Base-by-base conservation (phyloP, 2,888 invertebrate species). In the Chrysina gloriosa region DNA sequence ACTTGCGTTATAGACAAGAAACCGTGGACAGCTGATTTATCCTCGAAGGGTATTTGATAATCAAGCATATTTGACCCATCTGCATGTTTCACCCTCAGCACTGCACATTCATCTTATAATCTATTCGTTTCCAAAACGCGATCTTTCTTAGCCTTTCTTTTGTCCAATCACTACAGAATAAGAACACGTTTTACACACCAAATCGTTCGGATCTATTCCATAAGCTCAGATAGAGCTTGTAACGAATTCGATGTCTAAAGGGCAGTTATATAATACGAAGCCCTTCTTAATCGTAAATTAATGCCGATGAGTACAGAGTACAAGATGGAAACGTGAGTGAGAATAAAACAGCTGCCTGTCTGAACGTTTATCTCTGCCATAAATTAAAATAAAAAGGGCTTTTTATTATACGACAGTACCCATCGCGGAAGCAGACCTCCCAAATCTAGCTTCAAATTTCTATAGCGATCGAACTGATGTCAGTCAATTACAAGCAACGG, bases 11-110 rank as follows among this genome's bases (percentile, higher is more conserved):
- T 21, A 50, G 64, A 52, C 63, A 68, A 68, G 63, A 63, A 68
- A 63, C 68, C 68, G 68, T 68, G 68, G 68, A 68, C 68, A 68
- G 68, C 68, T 68, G 68, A 68, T 54, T 63, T 63, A 63, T 54
- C 34, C 68, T 31, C 23, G 47, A 23, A 19, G 25, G 31, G 50
- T 48, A 29, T 31, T 16, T 19, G 11, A 16, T 16, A 48, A 21
- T n/a, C n/a, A 11, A 14, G 27, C 42, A 16, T 61, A 61, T 61
- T 61, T 64, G 36, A 9, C 64, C 29, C 64, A 64, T 64, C 64
- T 64, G 39, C 52, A 36, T 25, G 9, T 64, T 42, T 7, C 9
- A 16, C 29, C 27, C 3, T 21, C 45, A 9, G 14, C 19, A 61
- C 58, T 45, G 27, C 27, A 25, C 11, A 4, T 25, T 39, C 36